phyloP scores from a whole-genome alignment of 2,797 vertebrate genomes.

The Eulemur albifrons region DNA sequence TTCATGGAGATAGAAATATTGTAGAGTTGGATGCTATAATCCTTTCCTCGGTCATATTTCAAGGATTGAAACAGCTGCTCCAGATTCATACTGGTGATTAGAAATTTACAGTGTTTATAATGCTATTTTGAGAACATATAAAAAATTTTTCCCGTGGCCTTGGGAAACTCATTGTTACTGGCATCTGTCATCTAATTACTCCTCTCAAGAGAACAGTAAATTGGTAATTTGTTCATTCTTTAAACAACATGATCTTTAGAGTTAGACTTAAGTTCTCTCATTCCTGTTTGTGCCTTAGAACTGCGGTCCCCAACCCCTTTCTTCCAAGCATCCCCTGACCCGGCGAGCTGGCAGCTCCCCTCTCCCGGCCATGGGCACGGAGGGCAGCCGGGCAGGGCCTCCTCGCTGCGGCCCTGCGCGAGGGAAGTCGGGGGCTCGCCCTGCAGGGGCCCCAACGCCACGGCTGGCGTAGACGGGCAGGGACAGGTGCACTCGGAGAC shows the following conservation, averaged over 20 bases:
- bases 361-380: background rate
- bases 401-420: background rate
- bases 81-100: background rate
- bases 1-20: background rate
- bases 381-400: background rate
- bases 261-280: background rate
- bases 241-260: constrained; percentile 22
- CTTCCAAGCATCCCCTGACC: background rate
- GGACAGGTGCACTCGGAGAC: background rate
- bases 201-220: constrained; percentile 12
- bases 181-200: constrained; percentile 38
- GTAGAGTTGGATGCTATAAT: background rate
- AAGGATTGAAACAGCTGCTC: background rate
- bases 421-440: background rate
- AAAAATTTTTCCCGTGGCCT: background rate
- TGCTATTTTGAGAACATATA: constrained; percentile 9
- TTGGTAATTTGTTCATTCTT: constrained; percentile 43
- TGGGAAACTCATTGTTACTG: constrained; percentile 18
- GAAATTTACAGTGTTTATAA: constrained; percentile 20
- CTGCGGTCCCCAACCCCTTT: too few relatives aligned
- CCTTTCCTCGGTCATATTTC: constrained; percentile 3
- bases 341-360: background rate
- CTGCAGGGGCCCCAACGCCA: background rate
- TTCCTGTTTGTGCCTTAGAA: constrained; percentile 16
- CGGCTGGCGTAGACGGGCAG: background rate